Evolutionary conservation across 2,113 vertebrate genomes (phyloP).

Genomic region (Cynopterus brachyotis): DNA sequence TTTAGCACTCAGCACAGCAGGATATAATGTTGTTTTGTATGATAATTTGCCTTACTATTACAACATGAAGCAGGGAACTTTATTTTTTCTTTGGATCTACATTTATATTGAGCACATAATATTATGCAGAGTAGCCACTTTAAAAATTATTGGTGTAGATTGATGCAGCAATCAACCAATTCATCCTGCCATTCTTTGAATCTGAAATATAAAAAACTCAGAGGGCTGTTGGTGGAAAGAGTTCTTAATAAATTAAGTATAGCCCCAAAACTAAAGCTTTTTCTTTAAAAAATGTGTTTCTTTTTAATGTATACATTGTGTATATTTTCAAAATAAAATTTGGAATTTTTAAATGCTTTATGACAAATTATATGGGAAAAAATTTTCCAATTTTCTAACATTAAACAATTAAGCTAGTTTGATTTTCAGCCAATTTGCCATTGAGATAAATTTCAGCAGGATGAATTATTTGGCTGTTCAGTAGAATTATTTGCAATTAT

Average conservation of each 20-base stretch:
- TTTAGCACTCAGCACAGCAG: background rate
- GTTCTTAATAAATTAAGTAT: background rate
- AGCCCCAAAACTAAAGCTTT: background rate
- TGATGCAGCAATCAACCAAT: background rate
- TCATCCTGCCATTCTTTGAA: background rate
- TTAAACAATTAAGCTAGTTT: slow-evolving; percentile 14
- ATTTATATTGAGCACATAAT: background rate
- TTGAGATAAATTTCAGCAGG: background rate
- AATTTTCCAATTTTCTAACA: background rate
- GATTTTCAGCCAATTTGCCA: background rate
- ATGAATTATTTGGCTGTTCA: background rate
- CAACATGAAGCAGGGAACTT: background rate
- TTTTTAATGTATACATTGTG: background rate
- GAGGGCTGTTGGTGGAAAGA: background rate
- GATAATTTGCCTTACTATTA: background rate
- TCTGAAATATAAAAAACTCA: background rate
- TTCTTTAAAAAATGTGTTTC: background rate
- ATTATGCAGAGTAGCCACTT: background rate
- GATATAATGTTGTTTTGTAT: background rate
- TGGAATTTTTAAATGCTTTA: background rate
- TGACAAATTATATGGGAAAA: background rate
- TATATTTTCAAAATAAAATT: background rate
- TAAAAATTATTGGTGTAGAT: background rate
- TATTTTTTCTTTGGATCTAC: background rate
- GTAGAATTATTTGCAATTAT: slow-evolving; percentile 5